Conservation (phyloP, 2,113 vertebrate genomes). For the Phoenicopterus ruber region DNA sequence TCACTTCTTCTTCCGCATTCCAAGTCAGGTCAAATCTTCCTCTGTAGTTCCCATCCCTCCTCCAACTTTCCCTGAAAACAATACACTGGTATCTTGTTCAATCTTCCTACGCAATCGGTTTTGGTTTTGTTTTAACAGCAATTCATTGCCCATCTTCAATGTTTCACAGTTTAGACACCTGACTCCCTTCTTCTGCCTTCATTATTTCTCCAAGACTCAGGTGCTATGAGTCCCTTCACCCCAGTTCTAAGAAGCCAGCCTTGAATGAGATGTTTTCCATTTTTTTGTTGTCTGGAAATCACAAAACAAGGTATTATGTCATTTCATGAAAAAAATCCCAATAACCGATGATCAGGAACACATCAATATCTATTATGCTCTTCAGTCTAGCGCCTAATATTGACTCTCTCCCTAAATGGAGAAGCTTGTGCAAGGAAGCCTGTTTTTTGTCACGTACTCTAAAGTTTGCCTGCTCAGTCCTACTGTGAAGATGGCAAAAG, state of each 20-base stretch:
- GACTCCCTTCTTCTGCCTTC: background rate
- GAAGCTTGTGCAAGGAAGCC: background rate
- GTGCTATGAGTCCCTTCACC: background rate
- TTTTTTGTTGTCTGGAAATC: background rate
- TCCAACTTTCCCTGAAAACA: background rate
- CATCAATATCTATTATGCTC: background rate
- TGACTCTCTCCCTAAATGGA: background rate
- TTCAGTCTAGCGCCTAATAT: background rate
- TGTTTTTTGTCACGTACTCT: background rate
- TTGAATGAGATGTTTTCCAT: background rate
- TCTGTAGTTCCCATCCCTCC: background rate
- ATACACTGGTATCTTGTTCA: background rate
- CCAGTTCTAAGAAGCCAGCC: background rate
- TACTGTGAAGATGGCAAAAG: background rate
- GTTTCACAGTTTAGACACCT: background rate
- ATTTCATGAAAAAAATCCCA: accelerated
- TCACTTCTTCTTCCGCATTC: background rate
- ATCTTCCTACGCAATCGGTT: background rate
- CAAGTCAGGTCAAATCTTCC: background rate
- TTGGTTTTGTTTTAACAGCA: background rate
- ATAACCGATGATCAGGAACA: background rate
- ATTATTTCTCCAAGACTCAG: background rate
- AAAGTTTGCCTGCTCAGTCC: background rate
- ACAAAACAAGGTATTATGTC: background rate
- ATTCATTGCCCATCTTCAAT: background rate